Evolutionary conservation across 1,140 invertebrate species (phyloP), one percentile per base, ranked within the genome.

Genomic region (Calosoma granatense): DNA sequence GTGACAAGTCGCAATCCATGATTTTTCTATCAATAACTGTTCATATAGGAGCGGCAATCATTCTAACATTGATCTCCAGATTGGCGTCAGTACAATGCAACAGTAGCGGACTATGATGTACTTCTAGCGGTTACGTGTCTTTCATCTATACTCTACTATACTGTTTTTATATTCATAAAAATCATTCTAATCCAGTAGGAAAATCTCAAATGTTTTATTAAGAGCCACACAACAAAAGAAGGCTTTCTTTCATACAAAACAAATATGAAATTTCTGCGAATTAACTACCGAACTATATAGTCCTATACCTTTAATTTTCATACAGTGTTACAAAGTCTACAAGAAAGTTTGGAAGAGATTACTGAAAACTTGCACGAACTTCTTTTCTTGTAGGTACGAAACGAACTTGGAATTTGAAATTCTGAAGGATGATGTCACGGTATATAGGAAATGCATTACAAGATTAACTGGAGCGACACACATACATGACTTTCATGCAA

Each of bases 371-470:
- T 47, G 6, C 17, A 47, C 17, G 4, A 17, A 12, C 3, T 17
- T 47, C 9, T 3, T 12, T 12, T 47, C 15, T 6, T 11, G 41
- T 47, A 47, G 41, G 4, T 17, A 17, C 6, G 41, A 12, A 17
- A 47, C 9, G 41, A 47, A 17, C 41, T 12, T 3, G 17, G 41
- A 47, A 47, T 47, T 47, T 47, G n/a, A 47, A 47, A 47, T 47
- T 47, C 41, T 12, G 41, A 17, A 47, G 41, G 15, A 47, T 47
- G 41, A 14, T 30, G 26, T 9, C 41, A 17, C 41, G 17, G 41
- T 47, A 12, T 47, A 47, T 47, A 47, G 41, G 41, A 47, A 47
- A 47, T 47, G 41, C 41, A 47, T 47, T 47, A 47, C 41, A 17
- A 47, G 41, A 47, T 47, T 47, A 47, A 12, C 41, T 47, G 9